These are phyloP conservation scores for Octopus bimaculoides DNA, from an alignment of 1,140 invertebrate species.

Conservation along the genomic window DNA sequence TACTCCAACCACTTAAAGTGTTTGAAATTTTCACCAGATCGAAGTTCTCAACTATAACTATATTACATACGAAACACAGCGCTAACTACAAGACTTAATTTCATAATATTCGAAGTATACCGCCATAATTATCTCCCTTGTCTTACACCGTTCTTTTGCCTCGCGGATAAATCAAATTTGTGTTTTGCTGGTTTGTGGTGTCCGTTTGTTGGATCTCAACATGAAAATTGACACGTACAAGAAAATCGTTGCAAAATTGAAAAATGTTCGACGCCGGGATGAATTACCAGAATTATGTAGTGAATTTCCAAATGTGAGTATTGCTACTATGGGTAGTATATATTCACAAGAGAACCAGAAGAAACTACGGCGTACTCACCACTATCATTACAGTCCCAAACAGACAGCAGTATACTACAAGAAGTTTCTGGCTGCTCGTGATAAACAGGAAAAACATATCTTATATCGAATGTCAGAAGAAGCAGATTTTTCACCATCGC, in stretches of 20 bases:
- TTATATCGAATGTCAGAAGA: slow-evolving; percentile 63
- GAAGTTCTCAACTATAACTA: too few relatives aligned
- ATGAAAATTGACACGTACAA: not conserved
- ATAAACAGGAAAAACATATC: slow-evolving; percentile 56
- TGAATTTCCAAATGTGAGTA: slow-evolving; percentile 27
- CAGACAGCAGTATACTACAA: slow-evolving; percentile 40
- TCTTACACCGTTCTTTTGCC: too few relatives aligned
- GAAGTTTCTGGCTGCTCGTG: slow-evolving; percentile 34
- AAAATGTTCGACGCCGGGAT: not conserved
- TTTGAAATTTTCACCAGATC: too few relatives aligned
- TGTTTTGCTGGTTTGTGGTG: too few relatives aligned
- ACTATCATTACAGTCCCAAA: slow-evolving; percentile 39
- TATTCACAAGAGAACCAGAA: slow-evolving; percentile 54
- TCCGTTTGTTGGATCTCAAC: not conserved
- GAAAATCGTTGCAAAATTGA: not conserved
- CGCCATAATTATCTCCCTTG: too few relatives aligned
- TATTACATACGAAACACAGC: too few relatives aligned
- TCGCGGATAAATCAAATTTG: too few relatives aligned
- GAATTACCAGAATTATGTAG: slow-evolving; percentile 9
- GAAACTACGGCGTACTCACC: slow-evolving; percentile 49
- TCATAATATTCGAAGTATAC: too few relatives aligned
- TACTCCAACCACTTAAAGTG: too few relatives aligned
- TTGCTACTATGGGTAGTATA: slow-evolving; percentile 51
- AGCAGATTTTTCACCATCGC: slow-evolving; percentile 63
- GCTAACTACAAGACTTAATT: too few relatives aligned